These are phyloP conservation scores for Hypomecis punctinalis DNA, from an alignment of 2,888 invertebrate species.

Conservation along the genomic window DNA sequence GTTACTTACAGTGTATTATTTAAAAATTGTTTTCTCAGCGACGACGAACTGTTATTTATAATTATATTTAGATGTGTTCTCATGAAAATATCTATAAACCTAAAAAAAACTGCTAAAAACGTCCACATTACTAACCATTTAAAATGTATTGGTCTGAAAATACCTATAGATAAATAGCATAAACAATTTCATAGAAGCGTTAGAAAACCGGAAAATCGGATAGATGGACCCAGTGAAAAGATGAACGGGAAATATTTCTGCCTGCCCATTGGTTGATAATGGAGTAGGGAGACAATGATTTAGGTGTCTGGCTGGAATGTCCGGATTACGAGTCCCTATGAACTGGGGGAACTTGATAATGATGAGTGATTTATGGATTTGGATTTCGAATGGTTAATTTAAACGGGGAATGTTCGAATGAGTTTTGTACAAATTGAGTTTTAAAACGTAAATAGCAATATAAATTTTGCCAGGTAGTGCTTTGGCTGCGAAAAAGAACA, in stretches of 20 bases:
- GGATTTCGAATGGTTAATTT: conserved; percentile 21
- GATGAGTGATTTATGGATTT: conserved; percentile 36
- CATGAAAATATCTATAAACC: too few relatives aligned
- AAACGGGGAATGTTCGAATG: background rate
- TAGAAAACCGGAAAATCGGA: conserved; percentile 41
- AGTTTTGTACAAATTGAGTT: too few relatives aligned
- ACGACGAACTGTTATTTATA: too few relatives aligned
- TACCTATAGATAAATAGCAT: background rate
- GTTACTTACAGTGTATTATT: too few relatives aligned
- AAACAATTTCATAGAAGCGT: conserved; percentile 53
- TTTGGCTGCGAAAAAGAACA: too few relatives aligned
- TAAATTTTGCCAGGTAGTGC: too few relatives aligned
- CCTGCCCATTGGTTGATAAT: conserved; percentile 60
- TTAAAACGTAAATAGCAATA: too few relatives aligned
- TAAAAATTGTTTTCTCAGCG: too few relatives aligned
- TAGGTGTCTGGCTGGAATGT: conserved; percentile 39
- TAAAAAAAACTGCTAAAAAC: too few relatives aligned
- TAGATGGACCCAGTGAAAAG: conserved; percentile 44
- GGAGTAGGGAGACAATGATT: conserved; percentile 56
- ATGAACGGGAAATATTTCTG: conserved; percentile 62
- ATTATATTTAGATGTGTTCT: too few relatives aligned
- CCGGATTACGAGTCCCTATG: conserved; percentile 38
- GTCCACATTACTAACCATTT: too few relatives aligned
- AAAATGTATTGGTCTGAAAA: background rate
- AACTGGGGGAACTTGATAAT: conserved; percentile 41